A percentile compares a stretch with the other conserved stretches of the same genome.
phyloP scores from a whole-genome alignment of 30 jellyfish, hydroid and myxozoan genomes.

The Rhopilema esculentum region DNA sequence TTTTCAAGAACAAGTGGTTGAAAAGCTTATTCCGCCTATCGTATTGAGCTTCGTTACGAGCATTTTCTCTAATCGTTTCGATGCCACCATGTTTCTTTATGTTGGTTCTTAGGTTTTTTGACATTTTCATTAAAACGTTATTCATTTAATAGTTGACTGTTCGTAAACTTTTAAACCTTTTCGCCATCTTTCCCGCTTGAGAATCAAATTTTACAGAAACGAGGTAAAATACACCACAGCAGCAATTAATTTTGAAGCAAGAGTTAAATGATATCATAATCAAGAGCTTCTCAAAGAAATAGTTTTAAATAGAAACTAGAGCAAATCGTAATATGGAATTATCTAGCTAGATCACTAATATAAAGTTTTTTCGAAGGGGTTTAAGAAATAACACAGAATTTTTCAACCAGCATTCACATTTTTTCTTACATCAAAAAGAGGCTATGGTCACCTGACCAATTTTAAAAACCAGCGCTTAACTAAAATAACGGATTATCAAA shows the following conservation, averaged over 20 bases:
- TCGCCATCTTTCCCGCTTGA: not conserved
- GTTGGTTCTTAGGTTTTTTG: not conserved
- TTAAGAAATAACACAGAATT: too few species aligned
- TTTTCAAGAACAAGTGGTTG: slow-evolving; percentile 25
- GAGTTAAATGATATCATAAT: too few species aligned
- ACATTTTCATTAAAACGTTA: too few species aligned
- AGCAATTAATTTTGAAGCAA: too few species aligned
- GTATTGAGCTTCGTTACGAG: slow-evolving; percentile 2
- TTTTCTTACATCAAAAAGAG: not conserved
- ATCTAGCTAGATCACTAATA: too few species aligned
- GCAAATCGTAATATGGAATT: too few species aligned
- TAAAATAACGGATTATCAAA: not conserved
- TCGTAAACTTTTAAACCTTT: too few species aligned
- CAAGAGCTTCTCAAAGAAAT: too few species aligned
- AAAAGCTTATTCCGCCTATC: slow-evolving; percentile 9
- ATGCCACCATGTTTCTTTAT: not conserved
- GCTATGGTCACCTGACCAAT: not conserved
- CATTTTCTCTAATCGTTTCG: slow-evolving; percentile 19
- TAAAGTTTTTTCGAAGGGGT: too few species aligned
- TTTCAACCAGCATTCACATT: too few species aligned
- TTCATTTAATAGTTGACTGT: too few species aligned
- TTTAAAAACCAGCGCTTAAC: not conserved
- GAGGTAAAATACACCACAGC: not conserved
- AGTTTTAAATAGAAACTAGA: too few species aligned
- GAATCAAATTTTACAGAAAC: not conserved